Percentiles rank a stretch among this genome's conserved stretches.
Conservation (phyloP, 1,140 invertebrate species). For the Tribolium madens region DNA sequence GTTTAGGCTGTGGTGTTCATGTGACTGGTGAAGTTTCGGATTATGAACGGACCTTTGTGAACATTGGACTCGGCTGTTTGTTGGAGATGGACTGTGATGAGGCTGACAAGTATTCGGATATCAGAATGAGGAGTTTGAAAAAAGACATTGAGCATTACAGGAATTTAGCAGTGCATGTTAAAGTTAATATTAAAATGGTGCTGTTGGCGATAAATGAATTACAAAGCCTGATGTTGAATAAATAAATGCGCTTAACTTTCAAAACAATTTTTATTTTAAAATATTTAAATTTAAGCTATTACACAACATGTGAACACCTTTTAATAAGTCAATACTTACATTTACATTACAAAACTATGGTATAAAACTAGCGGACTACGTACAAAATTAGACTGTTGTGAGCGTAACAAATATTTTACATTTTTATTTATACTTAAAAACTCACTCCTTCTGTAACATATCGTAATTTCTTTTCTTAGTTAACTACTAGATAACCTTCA, state of each 20-base stretch:
- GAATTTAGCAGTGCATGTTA: slow-evolving; percentile 61
- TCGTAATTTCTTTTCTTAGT: slow-evolving; percentile 37
- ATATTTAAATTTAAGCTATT: slow-evolving; percentile 53
- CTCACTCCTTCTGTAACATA: slow-evolving; percentile 47
- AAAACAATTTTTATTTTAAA: slow-evolving; percentile 54
- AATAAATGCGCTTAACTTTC: slow-evolving; percentile 43
- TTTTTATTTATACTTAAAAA: slow-evolving; percentile 47
- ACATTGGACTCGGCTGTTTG: slow-evolving; percentile 60
- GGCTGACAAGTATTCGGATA: slow-evolving; percentile 62
- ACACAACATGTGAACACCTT: slow-evolving; percentile 54
- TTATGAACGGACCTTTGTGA: slow-evolving; percentile 57
- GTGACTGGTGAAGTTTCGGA: slow-evolving; percentile 55
- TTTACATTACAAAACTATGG: slow-evolving; percentile 53
- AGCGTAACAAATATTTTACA: slow-evolving; percentile 57
- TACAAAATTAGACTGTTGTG: slow-evolving; percentile 61
- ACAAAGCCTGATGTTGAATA: slow-evolving; percentile 45
- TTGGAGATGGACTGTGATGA: slow-evolving; percentile 62
- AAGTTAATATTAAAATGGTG: slow-evolving; percentile 63
- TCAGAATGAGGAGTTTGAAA: slow-evolving; percentile 59
- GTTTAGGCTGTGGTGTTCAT: slow-evolving; percentile 54
- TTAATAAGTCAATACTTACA: slow-evolving; percentile 47
- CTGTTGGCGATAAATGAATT: slow-evolving; percentile 63
- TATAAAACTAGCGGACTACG: slow-evolving; percentile 60
- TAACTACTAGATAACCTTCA: slow-evolving; percentile 37
- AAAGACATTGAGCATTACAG: slow-evolving; percentile 62